A percentile compares a stretch with the other conserved stretches of the same genome.
phyloP scores from a whole-genome alignment of 2,113 vertebrate species.

The Odocoileus virginianus region DNA sequence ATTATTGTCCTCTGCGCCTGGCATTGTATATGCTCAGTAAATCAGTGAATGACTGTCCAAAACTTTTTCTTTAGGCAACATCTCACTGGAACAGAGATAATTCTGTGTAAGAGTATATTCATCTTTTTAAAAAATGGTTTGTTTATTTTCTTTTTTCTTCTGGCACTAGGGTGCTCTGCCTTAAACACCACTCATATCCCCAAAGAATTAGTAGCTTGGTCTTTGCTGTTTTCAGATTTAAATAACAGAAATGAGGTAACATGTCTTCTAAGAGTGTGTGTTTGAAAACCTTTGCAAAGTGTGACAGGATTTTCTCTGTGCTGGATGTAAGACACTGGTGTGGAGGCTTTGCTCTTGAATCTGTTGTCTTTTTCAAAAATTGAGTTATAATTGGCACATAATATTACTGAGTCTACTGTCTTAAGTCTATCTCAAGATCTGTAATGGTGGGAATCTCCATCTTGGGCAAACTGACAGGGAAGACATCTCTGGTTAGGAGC shows the following conservation, averaged over 20 bases:
- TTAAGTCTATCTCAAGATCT: not conserved
- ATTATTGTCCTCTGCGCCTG: not conserved
- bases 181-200: not conserved
- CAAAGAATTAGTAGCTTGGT: not conserved
- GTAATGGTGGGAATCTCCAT: not conserved
- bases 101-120: not conserved
- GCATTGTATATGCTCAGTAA: not conserved
- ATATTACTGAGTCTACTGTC: not conserved
- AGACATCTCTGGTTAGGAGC: not conserved
- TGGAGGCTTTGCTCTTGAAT: not conserved
- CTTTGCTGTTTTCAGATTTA: not conserved
- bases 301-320: not conserved
- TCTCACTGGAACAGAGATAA: not conserved
- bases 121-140: not conserved
- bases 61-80: not conserved
- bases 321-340: not conserved
- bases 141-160: not conserved
- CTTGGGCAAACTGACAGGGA: not conserved
- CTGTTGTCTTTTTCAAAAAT: not conserved
- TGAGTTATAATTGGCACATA: not conserved
- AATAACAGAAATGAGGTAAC: not conserved
- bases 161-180: not conserved
- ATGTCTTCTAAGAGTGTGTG: not conserved
- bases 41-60: not conserved
- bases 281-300: not conserved